A percentile compares a stretch with the other conserved stretches of the same genome.
phyloP scores from a whole-genome alignment of 2,113 vertebrate genomes.

The Callithrix jacchus region DNA sequence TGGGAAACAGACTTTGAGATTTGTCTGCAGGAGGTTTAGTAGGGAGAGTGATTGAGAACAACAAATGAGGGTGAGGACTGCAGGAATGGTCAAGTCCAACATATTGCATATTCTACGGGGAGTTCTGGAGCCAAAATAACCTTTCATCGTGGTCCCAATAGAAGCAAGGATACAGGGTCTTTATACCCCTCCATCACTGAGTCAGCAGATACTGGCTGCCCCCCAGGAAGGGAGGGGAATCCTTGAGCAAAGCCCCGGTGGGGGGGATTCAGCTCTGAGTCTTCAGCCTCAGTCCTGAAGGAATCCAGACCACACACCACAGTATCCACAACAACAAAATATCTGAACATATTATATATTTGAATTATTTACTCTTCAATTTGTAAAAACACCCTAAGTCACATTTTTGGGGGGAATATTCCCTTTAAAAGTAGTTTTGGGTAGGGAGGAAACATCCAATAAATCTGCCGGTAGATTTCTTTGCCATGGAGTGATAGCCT shows the following conservation, averaged over 20 bases:
- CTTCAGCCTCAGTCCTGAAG: not conserved
- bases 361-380: not conserved
- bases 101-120: not conserved
- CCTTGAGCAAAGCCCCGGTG: not conserved
- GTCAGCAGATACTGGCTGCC: not conserved
- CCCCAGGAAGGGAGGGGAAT: too few species aligned
- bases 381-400: not conserved
- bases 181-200: not conserved
- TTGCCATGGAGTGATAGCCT: not conserved
- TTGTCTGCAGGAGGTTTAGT: not conserved
- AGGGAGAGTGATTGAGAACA: not conserved
- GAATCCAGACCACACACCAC: not conserved
- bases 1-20: not conserved
- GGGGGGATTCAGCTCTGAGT: not conserved
- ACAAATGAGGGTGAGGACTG: not conserved
- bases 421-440: not conserved
- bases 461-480: conserved; percentile 41
- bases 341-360: not conserved
- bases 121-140: not conserved
- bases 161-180: not conserved
- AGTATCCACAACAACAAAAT: not conserved
- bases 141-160: not conserved
- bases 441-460: not conserved
- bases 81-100: not conserved
- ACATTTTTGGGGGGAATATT: not conserved